Percentiles rank a stretch among this genome's conserved stretches.
Conservation (phyloP, 2,113 vertebrate species). For the Acanthisitta chloris region DNA sequence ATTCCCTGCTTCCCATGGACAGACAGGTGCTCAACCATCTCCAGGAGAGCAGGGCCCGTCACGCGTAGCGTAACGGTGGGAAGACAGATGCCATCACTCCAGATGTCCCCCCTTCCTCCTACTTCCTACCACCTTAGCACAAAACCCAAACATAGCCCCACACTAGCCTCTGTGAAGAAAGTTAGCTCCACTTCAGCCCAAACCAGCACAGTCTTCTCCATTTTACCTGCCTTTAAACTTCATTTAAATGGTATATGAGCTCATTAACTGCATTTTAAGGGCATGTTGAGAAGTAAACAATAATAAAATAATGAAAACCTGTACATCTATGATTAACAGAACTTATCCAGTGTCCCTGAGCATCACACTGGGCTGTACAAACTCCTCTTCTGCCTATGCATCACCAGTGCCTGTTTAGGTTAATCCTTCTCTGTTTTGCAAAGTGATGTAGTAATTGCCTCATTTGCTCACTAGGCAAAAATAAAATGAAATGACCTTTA, state of each 20-base stretch:
- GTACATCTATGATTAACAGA: not conserved
- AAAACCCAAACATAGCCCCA: too few relatives aligned
- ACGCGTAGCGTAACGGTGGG: too few relatives aligned
- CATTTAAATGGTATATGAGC: not conserved
- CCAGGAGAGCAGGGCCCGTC: too few relatives aligned
- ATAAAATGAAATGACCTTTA: not conserved
- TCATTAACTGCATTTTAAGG: not conserved
- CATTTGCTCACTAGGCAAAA: not conserved
- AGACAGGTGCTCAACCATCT: too few relatives aligned
- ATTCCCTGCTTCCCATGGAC: too few relatives aligned
- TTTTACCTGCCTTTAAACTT: not conserved
- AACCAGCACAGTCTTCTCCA: too few relatives aligned
- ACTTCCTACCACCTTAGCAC: too few relatives aligned
- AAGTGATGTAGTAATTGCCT: not conserved
- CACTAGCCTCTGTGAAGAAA: too few relatives aligned
- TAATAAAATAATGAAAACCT: not conserved
- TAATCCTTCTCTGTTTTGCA: not conserved
- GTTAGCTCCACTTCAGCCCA: too few relatives aligned
- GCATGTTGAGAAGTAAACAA: not conserved
- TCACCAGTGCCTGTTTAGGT: not conserved
- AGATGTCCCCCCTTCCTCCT: too few relatives aligned
- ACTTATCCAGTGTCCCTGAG: not conserved
- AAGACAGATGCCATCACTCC: too few relatives aligned
- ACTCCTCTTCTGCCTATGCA: not conserved
- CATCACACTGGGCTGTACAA: rapidly evolving